Evolutionary conservation across 2,113 vertebrate species (phyloP).

Genomic region (Casuarius casuarius): DNA sequence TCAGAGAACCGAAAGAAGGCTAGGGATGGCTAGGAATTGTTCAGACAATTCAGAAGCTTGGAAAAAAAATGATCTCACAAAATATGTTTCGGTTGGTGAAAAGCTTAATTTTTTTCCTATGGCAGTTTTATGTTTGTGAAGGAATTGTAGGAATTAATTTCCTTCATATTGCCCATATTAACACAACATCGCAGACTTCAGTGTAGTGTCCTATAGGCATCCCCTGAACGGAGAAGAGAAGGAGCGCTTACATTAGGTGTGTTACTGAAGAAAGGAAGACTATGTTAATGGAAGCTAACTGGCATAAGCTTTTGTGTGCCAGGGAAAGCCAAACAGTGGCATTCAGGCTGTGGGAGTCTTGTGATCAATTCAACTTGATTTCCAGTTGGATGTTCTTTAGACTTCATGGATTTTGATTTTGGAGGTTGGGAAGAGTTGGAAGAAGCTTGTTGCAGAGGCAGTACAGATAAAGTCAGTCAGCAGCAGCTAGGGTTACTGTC

Average conservation of each 20-base stretch:
- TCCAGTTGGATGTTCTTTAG: not conserved
- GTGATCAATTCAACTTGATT: fast-evolving
- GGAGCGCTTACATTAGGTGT: not conserved
- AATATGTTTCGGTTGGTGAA: not conserved
- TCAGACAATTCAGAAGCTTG: fast-evolving
- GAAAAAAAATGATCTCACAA: not conserved
- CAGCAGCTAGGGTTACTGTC: not conserved
- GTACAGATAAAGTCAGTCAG: not conserved
- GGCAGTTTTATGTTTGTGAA: not conserved
- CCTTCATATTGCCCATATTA: not conserved
- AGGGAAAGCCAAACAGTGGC: not conserved
- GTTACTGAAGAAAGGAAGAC: not conserved
- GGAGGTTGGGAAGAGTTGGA: not conserved
- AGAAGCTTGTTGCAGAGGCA: not conserved
- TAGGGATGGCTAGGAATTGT: not conserved
- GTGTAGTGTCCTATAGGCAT: not conserved
- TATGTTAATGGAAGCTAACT: not conserved
- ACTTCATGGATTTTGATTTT: not conserved
- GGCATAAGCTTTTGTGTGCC: not conserved
- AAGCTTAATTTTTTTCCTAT: not conserved
- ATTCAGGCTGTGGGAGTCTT: not conserved
- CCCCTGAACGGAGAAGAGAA: not conserved
- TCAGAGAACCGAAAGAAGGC: not conserved
- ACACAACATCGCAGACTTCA: not conserved
- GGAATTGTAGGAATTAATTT: not conserved